A percentile compares a stretch with the other conserved stretches of the same genome.
These are phyloP conservation scores for Tricholaema leucomelas DNA, from an alignment of 2,113 vertebrate genomes.

Conservation along the genomic window DNA sequence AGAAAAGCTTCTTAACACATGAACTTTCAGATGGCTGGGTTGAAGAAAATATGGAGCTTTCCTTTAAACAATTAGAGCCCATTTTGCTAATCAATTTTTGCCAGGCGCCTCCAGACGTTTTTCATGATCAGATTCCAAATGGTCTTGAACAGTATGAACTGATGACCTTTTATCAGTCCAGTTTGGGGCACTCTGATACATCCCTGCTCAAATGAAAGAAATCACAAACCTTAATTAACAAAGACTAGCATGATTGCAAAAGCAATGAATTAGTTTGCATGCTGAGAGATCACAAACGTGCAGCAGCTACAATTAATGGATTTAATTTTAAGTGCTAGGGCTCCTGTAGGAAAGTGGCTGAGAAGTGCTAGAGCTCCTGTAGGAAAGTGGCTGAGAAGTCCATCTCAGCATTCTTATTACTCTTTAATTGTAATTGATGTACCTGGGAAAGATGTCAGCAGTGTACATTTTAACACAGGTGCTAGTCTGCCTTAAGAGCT, in stretches of 20 bases:
- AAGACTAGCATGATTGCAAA: slow-evolving; percentile 47
- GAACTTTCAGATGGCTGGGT: background rate
- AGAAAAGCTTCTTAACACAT: slow-evolving; percentile 1
- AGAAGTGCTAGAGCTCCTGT: slow-evolving; percentile 52
- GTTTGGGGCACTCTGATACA: slow-evolving; percentile 17
- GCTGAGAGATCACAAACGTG: slow-evolving; percentile 53
- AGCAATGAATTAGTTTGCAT: slow-evolving; percentile 64
- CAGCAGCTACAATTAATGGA: slow-evolving; percentile 72
- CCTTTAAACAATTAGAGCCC: slow-evolving; percentile 4
- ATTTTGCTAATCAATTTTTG: slow-evolving; percentile 14
- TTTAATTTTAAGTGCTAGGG: slow-evolving; percentile 65
- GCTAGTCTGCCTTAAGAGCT: slow-evolving; percentile 4
- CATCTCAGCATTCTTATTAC: slow-evolving; percentile 64
- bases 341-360: slow-evolving; percentile 44
- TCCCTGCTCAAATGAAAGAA: slow-evolving; percentile 51
- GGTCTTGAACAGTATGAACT: background rate
- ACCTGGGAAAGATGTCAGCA: slow-evolving; percentile 65
- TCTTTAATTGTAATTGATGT: slow-evolving; percentile 77
- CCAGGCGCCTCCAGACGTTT: slow-evolving; percentile 8
- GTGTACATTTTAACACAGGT: slow-evolving; percentile 24
- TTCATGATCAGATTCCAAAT: slow-evolving; percentile 30
- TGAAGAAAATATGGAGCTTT: slow-evolving; percentile 18
- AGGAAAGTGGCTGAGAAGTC: slow-evolving; percentile 61
- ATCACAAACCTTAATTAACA: slow-evolving; percentile 66
- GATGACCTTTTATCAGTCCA: slow-evolving; percentile 44